A percentile compares a stretch with the other conserved stretches of the same genome.
Conservation (phyloP, 2,888 invertebrate species). For the Habrosyne pyritoides region DNA sequence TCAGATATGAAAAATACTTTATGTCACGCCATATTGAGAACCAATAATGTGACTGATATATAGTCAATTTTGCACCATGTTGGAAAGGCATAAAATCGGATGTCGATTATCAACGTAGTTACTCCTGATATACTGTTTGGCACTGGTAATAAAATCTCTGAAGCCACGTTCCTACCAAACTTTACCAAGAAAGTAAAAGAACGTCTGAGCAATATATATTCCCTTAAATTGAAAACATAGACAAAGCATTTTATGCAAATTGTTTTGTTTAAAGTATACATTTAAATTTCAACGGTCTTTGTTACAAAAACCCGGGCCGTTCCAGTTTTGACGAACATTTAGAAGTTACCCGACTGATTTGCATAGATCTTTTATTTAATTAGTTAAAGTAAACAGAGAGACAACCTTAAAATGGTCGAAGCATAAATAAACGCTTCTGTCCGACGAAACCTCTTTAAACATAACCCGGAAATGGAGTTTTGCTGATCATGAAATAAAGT, state of each 20-base stretch:
- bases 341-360: conserved; percentile 46
- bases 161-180: background rate
- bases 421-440: conserved; percentile 21
- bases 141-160: background rate
- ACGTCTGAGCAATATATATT: background rate
- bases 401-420: conserved; percentile 36
- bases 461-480: conserved; percentile 20
- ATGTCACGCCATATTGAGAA: background rate
- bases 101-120: conserved; percentile 3
- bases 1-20: background rate
- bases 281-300: background rate
- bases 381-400: conserved; percentile 43
- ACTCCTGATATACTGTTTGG: background rate
- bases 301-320: background rate
- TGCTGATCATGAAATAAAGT: conserved; percentile 7
- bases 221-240: background rate
- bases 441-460: conserved; percentile 25
- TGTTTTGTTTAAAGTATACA: background rate
- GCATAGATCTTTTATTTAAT: conserved; percentile 50
- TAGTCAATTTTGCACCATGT: background rate
- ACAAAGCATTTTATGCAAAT: conserved; percentile 4
- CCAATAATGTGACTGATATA: background rate
- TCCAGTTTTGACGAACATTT: conserved; percentile 36
- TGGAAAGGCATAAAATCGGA: background rate
- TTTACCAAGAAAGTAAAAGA: background rate